These are phyloP conservation scores for Cercopithecus mona DNA, from an alignment of 2,113 vertebrate species.

Conservation along the genomic window DNA sequence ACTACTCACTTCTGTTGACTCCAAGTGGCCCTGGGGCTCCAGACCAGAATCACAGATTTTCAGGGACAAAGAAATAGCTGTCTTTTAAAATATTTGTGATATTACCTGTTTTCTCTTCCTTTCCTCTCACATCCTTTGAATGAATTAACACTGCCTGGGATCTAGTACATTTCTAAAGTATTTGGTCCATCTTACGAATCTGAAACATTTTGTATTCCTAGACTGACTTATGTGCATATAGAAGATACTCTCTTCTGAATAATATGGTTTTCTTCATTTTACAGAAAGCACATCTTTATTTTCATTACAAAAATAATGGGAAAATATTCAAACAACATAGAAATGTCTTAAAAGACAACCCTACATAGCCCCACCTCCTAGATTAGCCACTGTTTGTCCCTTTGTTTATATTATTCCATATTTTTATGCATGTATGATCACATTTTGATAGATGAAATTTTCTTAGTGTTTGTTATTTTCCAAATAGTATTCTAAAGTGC, in stretches of 20 bases:
- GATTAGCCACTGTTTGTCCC: background rate
- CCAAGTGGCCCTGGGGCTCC: background rate
- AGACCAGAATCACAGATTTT: background rate
- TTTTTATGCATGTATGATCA: background rate
- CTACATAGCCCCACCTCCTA: background rate
- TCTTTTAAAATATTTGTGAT: background rate
- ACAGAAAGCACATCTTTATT: background rate
- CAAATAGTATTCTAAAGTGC: background rate
- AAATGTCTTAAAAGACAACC: background rate
- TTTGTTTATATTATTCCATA: background rate
- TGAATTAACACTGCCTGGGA: background rate
- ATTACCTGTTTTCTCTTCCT: background rate
- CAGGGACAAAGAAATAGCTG: background rate
- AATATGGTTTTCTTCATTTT: slow-evolving; percentile 8
- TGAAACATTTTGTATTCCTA: background rate
- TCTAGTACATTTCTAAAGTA: background rate
- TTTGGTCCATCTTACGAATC: background rate
- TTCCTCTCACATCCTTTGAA: background rate
- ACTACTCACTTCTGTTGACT: background rate
- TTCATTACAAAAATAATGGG: background rate
- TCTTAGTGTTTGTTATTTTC: background rate
- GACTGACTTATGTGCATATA: background rate
- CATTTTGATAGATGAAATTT: background rate
- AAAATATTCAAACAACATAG: background rate
- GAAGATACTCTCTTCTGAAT: background rate